phyloP scores from a whole-genome alignment of 1,140 invertebrate species.

The Rhopalosiphum maidis region DNA sequence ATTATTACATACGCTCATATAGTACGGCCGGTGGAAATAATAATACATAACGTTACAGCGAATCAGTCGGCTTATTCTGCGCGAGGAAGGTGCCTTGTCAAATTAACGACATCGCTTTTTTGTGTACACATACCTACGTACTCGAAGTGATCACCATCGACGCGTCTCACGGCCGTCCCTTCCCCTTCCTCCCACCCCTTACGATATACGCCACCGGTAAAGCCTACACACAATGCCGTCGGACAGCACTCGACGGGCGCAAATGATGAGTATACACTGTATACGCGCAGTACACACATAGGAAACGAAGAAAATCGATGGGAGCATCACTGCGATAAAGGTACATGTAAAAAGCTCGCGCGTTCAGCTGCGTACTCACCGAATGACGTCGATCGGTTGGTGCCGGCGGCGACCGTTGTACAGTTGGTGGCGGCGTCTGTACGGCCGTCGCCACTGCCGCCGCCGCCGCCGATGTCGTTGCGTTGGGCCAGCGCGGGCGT shows the following conservation, averaged over 20 bases:
- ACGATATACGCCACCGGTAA: not conserved
- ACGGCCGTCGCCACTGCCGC: constrained; percentile 33
- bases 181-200: no score
- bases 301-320: not conserved
- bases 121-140: no score
- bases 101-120: not conserved
- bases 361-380: not conserved
- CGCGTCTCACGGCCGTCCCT: no score
- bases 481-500: constrained; percentile 56
- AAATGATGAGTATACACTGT: no score
- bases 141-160: not conserved
- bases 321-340: not conserved
- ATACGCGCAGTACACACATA: no score
- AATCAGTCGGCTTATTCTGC: not conserved
- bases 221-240: not conserved
- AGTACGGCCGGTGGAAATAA: not conserved
- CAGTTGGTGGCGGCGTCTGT: constrained; percentile 52
- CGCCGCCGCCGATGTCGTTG: not conserved
- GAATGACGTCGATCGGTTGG: constrained; percentile 46
- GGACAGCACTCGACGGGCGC: not conserved
- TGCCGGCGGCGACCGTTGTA: constrained; percentile 21
- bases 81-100: not conserved
- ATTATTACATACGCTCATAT: not conserved
- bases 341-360: not conserved
- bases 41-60: no score